A percentile compares a stretch with the other conserved stretches of the same genome.
Conservation (phyloP, 2,113 vertebrate species). For the Sclerurus mexicanus region DNA sequence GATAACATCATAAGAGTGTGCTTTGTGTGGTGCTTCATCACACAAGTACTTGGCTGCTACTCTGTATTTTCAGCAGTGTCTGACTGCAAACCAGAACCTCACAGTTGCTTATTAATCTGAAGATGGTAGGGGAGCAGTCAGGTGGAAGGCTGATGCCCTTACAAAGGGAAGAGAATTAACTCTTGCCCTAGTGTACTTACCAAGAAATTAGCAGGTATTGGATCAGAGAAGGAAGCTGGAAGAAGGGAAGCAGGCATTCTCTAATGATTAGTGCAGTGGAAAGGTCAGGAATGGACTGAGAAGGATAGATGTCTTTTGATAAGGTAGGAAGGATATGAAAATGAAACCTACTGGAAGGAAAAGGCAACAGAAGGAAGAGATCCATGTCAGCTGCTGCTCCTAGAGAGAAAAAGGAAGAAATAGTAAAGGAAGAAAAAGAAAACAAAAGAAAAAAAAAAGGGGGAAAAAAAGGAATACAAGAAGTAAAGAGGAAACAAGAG, state of each 20-base stretch:
- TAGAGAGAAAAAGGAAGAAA: conserved; percentile 51
- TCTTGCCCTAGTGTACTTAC: conserved; percentile 40
- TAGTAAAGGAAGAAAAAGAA: not conserved
- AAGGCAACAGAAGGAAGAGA: conserved; percentile 26
- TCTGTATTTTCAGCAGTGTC: not conserved
- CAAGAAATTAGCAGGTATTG: conserved; percentile 12
- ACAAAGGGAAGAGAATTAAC: not conserved
- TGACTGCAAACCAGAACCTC: not conserved
- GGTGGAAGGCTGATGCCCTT: not conserved
- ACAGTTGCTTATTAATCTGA: not conserved
- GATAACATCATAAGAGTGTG: not conserved
- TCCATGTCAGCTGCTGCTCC: conserved; percentile 32
- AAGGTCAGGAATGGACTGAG: conserved; percentile 6
- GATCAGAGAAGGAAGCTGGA: conserved; percentile 68
- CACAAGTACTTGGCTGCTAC: not conserved
- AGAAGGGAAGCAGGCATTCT: conserved; percentile 24
- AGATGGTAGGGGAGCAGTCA: not conserved
- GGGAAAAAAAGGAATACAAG: not conserved
- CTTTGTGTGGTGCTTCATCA: not conserved
- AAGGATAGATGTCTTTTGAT: not conserved
- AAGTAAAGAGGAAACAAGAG: not conserved
- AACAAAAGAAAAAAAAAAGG: not conserved
- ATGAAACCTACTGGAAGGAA: conserved; percentile 16
- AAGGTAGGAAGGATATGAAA: not conserved
- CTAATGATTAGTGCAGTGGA: conserved; percentile 31